These are phyloP conservation scores for Piscicola geometra DNA, from an alignment of 2,888 invertebrate species.

Conservation along the genomic window DNA sequence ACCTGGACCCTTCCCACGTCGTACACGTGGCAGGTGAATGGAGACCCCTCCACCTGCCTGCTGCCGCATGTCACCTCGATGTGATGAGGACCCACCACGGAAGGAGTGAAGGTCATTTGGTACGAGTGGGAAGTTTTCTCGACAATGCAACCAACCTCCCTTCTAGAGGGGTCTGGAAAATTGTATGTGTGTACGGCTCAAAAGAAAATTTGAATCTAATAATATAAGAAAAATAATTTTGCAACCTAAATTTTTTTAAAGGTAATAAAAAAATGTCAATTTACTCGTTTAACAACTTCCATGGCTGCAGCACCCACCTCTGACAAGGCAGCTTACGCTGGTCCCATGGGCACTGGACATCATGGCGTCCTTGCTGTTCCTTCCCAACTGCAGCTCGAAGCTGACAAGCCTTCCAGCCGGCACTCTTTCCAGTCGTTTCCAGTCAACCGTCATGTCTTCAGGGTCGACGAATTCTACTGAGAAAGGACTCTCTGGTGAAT, in stretches of 20 bases:
- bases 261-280: too few species aligned
- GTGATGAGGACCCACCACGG: conserved; percentile 78
- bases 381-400: conserved; percentile 27
- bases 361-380: not conserved
- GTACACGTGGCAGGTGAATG: conserved; percentile 88
- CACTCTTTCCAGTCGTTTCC: conserved; percentile 12
- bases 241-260: too few species aligned
- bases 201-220: too few species aligned
- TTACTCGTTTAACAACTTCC: too few species aligned
- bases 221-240: too few species aligned
- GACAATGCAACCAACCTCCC: not conserved
- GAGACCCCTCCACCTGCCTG: conserved; percentile 79
- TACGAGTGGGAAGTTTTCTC: not conserved
- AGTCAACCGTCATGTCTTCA: conserved; percentile 23
- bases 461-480: conserved; percentile 31
- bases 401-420: conserved; percentile 18
- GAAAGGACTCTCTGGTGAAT: conserved; percentile 24
- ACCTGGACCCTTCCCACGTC: conserved; percentile 79
- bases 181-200: too few species aligned
- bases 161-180: conserved; percentile 11
- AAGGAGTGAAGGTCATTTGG: conserved; percentile 67
- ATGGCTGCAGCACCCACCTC: conserved; percentile 25
- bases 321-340: conserved; percentile 26
- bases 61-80: conserved; percentile 90
- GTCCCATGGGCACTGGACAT: not conserved